These are phyloP conservation scores for Podarcis cretensis DNA, from an alignment of 2,113 vertebrate genomes.

Conservation along the genomic window DNA sequence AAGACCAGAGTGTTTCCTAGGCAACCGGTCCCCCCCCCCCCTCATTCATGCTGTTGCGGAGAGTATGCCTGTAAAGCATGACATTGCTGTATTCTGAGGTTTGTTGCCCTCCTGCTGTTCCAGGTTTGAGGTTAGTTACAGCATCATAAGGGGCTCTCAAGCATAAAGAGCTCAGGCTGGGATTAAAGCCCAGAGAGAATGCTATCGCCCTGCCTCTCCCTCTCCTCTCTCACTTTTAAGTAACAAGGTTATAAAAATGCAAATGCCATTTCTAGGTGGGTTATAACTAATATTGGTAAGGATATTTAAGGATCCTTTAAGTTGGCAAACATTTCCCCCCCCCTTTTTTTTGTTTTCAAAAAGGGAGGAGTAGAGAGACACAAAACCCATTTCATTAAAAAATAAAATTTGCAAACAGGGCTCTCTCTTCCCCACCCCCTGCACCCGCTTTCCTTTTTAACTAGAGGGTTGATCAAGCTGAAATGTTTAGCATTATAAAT, in stretches of 20 bases:
- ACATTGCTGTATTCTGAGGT: slow-evolving; percentile 85
- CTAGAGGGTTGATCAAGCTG: slow-evolving; percentile 33
- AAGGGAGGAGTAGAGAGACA: not conserved
- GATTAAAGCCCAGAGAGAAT: slow-evolving; percentile 71
- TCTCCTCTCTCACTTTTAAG: slow-evolving; percentile 68
- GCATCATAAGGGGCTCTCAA: slow-evolving; percentile 80
- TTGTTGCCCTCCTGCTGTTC: slow-evolving; percentile 79
- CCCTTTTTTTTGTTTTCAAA: slow-evolving; percentile 14
- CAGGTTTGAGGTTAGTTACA: slow-evolving; percentile 83
- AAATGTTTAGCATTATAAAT: slow-evolving; percentile 63
- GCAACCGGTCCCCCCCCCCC: slow-evolving; percentile 81
- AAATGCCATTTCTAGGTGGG: slow-evolving; percentile 66
- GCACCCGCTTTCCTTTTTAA: not conserved
- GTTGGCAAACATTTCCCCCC: slow-evolving; percentile 55
- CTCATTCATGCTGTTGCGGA: slow-evolving; percentile 83
- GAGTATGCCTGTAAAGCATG: slow-evolving; percentile 84
- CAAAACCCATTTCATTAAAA: slow-evolving; percentile 9
- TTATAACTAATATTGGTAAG: slow-evolving; percentile 59
- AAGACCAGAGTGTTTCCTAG: slow-evolving; percentile 96
- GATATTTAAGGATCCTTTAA: slow-evolving; percentile 50
- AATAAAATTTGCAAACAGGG: slow-evolving; percentile 24
- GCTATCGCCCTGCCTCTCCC: slow-evolving; percentile 53
- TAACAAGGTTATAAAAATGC: slow-evolving; percentile 74
- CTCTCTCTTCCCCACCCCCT: not conserved
- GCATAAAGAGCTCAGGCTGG: slow-evolving; percentile 80